These are phyloP conservation scores for Sceloporus undulatus DNA, from an alignment of 2,113 vertebrate species.

Conservation along the genomic window DNA sequence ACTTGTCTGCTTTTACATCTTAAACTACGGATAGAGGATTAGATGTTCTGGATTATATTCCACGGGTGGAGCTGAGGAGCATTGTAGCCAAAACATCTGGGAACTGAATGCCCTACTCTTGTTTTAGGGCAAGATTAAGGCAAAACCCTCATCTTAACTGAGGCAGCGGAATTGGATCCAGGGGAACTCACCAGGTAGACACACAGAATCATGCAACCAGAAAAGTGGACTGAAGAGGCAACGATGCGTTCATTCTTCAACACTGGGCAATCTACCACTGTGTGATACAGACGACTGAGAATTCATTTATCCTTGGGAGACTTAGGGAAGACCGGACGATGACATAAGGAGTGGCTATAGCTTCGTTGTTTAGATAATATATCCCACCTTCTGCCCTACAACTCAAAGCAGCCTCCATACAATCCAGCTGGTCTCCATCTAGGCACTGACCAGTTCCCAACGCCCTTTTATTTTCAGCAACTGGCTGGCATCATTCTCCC, in stretches of 20 bases:
- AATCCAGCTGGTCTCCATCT: not conserved
- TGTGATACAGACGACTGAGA: constrained; percentile 82
- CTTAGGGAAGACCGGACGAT: constrained; percentile 70
- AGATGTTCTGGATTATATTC: not conserved
- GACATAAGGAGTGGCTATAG: not conserved
- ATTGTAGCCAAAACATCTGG: not conserved
- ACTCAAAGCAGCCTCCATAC: not conserved
- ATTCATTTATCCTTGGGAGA: constrained; percentile 86
- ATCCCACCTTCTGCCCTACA: not conserved
- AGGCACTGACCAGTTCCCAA: not conserved
- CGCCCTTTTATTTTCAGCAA: not conserved
- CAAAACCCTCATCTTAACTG: not conserved
- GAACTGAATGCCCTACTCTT: not conserved
- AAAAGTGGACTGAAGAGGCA: constrained; percentile 80
- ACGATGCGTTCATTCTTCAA: constrained; percentile 76
- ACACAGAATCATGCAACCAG: constrained; percentile 87
- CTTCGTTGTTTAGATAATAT: not conserved
- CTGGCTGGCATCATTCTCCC: no score
- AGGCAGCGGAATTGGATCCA: not conserved
- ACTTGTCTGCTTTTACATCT: not conserved
- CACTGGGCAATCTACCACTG: constrained; percentile 74
- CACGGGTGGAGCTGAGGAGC: not conserved
- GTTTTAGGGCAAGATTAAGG: not conserved
- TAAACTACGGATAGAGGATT: no score
- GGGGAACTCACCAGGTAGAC: constrained; percentile 85